Base-by-base conservation (phyloP, 2,888 invertebrate species). In the Parnassius apollo region DNA sequence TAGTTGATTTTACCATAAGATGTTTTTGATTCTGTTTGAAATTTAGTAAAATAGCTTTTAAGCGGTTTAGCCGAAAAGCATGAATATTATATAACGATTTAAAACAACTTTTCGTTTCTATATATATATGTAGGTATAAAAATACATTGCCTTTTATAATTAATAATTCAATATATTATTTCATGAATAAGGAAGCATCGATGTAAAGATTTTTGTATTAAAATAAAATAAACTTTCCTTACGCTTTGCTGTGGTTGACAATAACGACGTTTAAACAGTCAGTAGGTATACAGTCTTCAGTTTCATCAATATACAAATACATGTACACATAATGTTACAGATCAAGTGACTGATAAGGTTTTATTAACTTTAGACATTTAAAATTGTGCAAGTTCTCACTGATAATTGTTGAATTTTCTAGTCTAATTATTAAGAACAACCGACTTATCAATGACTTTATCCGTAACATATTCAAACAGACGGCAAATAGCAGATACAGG, bases 401-500 rank as follows among this genome's bases (percentile, higher is more conserved):
- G 35, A 35, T 35, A 35, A 4, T 35, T 35, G 35, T 35, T 7
- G 35, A 35, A 35, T 35, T 35, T 35, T 35, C 35, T 35, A 35
- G 4, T 35, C 35, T 7, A 35, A 25, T 7, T 35, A 1, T 35
- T 35, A 3, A 35, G 4, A 1, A 35, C 35, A 35, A 35, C 35
- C 7, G 35, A 35, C n/a, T n/a, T 42, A 48, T 11, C 18, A 48
- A 25, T 35, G 46, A 51, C 42, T 59, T 45, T 35, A 45, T 55
- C 55, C 59, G 35, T 13, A 58, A 53, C 58, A 73, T 73, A 68
- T 68, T 78, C 64, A 78, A 73, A 80, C 66, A 65, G 64, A 79
- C 82, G 82, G 79, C 76, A 73, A 75, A 80, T 82, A 74, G 72
- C 64, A 69, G 67, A 83, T 73, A 84, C 70, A 82, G 79, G 81